Base-by-base conservation (phyloP, 1,140 invertebrate species). In the Linepithema humile region DNA sequence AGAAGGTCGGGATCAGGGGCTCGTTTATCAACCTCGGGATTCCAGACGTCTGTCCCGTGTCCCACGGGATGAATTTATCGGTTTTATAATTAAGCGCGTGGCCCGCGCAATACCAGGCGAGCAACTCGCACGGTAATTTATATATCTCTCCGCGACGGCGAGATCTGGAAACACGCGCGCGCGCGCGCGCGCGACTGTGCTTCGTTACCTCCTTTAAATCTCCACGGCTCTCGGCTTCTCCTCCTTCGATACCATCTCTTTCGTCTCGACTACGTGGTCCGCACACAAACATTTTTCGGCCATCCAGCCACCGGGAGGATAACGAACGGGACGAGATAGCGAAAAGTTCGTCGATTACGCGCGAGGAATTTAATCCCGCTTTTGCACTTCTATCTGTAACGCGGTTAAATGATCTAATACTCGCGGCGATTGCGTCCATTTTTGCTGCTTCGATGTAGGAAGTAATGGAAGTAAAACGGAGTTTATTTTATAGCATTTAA, bases 11-110 rank as follows among this genome's bases (percentile, higher is more conserved):
- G 82, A 90, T 91, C 89, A 90, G 90, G 85, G 84, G 89, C 89
- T 93, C 91, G 89, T 92, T 92, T 91, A 92, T 93, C 92, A 93
- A 86, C 48, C 73, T 43, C 70, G 69, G 90, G 90, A 93, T 94
- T 92, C 85, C 88, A 78, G 75, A 85, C 84, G 91, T 91, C 90
- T 91, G 85, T 88, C 86, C 84, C 59, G 20, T 78, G 89, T 89
- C 84, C 82, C 89, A 43, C 86, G 75, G 74, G 89, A 92, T 91
- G 87, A 93, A 94, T 94, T 94, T 92, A 93, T 94, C 89, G 91
- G 92, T 92, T 93, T 93, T 91, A 93, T 93, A 94, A 94, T 94
- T 93, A 93, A 93, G 90, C 89, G 90, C 89, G 85, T 59, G 55
- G 74, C 78, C 83, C 40, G 83, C 78, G 85, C 78, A 85, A 87